Conservation (phyloP, 2,797 vertebrate genomes). For the Myioborus miniatus region DNA sequence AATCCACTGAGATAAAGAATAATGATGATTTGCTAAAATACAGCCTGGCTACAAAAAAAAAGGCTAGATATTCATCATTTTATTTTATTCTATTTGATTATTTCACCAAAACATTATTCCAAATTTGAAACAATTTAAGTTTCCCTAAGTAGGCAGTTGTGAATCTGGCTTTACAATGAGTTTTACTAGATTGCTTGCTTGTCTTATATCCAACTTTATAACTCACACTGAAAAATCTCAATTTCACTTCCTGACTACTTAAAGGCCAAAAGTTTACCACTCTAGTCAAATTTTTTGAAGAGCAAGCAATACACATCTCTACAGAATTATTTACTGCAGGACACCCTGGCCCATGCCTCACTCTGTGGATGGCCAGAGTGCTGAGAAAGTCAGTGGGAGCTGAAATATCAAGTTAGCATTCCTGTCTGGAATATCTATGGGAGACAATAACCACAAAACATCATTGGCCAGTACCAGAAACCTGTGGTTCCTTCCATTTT, state of each 20-base stretch:
- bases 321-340: neutral
- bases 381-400: neutral
- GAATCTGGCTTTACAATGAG: neutral
- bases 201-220: neutral
- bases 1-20: neutral
- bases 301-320: neutral
- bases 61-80: neutral
- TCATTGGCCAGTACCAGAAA: neutral
- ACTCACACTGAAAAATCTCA: neutral
- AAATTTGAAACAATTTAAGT: neutral
- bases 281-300: neutral
- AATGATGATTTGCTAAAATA: neutral
- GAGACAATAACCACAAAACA: neutral
- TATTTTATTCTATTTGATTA: neutral
- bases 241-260: neutral
- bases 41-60: neutral
- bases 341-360: neutral
- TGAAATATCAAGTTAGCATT: neutral
- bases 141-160: neutral
- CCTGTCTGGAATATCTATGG: neutral
- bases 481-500: neutral
- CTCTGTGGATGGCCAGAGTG: neutral
- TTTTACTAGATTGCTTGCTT: neutral
- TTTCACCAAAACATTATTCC: neutral
- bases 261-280: neutral